phyloP scores from a whole-genome alignment of 2,113 vertebrate species.

The Pagrus major region DNA sequence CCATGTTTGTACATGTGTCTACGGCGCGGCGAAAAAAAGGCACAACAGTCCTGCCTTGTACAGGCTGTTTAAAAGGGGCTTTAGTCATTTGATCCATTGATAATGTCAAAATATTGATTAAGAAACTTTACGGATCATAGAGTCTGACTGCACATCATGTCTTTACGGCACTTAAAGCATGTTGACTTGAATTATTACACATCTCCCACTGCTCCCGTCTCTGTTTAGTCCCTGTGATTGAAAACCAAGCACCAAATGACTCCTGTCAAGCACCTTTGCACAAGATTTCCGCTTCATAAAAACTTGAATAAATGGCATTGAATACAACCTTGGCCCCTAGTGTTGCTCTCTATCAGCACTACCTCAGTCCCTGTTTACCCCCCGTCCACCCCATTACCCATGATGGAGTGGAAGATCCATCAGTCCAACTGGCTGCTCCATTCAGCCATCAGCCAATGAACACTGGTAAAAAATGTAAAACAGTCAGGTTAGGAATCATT shows the following conservation, averaged over 20 bases:
- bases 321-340: conserved; percentile 60
- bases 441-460: conserved; percentile 41
- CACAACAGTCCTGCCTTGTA: too few relatives aligned
- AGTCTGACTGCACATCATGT: conserved; percentile 26
- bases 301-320: conserved; percentile 67
- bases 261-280: conserved; percentile 54
- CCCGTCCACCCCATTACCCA: conserved; percentile 71
- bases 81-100: not conserved
- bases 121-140: conserved; percentile 11
- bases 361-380: conserved; percentile 57
- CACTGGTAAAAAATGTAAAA: conserved; percentile 54
- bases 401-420: conserved; percentile 72
- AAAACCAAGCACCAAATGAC: conserved; percentile 51
- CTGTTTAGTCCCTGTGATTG: conserved; percentile 50
- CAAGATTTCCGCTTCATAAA: conserved; percentile 64
- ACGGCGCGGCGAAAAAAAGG: too few relatives aligned
- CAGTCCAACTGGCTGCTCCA: conserved; percentile 50
- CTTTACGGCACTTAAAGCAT: conserved; percentile 23
- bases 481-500: conserved; percentile 35
- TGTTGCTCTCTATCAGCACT: conserved; percentile 56
- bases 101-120: conserved; percentile 19
- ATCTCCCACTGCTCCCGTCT: conserved; percentile 22
- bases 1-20: too few relatives aligned
- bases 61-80: too few relatives aligned
- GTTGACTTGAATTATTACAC: conserved; percentile 21